Base-by-base conservation (phyloP, 2,888 invertebrate genomes). In the Lochmaea crataegi region DNA sequence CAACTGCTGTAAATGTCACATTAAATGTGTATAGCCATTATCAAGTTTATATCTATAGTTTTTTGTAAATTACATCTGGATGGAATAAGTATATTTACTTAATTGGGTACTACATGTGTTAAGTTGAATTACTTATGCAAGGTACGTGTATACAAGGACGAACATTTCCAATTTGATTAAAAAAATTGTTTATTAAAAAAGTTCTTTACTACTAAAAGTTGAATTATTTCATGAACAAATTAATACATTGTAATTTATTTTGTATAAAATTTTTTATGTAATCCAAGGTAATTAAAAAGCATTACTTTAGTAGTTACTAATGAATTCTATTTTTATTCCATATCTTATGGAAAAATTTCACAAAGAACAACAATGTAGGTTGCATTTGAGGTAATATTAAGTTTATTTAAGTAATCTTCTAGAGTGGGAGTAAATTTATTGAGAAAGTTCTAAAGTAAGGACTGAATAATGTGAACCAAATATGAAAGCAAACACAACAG, bases 41-140 rank as follows among this genome's bases (percentile, higher is more conserved):
- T 48, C 48, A n/a, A 5, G 12, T 7, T 5, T n/a, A 14, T n/a
- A 14, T 6, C 14, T 6, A 7, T 48, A 7, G 4, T 7, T 14
- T 14, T 48, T 48, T 48, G 6, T 48, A 7, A 48, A 48, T 48
- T 7, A 48, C 48, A 48, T n/a, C 48, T 48, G 48, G 48, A 45
- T 60, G 38, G 41, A 60, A 60, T 60, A 60, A 32, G 18, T 60
- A 14, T 32, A 26, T 60, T 32, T n/a, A n/a, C n/a, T n/a, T 58
- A 14, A 60, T 26, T 56, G 22, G 3, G 26, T 38, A 38, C 32
- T 60, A 60, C 60, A 60, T 60, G 60, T 60, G 60, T 32, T 60
- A n/a, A 41, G 60, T 16, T 38, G 38, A 12, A 60, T 32, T 14
- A 48, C 48, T 48, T 60, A 60, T 60, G 60, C 60, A 60, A 60